These are phyloP conservation scores for Gisinianus flammeolus DNA, from an alignment of 2,888 invertebrate genomes.

Conservation along the genomic window DNA sequence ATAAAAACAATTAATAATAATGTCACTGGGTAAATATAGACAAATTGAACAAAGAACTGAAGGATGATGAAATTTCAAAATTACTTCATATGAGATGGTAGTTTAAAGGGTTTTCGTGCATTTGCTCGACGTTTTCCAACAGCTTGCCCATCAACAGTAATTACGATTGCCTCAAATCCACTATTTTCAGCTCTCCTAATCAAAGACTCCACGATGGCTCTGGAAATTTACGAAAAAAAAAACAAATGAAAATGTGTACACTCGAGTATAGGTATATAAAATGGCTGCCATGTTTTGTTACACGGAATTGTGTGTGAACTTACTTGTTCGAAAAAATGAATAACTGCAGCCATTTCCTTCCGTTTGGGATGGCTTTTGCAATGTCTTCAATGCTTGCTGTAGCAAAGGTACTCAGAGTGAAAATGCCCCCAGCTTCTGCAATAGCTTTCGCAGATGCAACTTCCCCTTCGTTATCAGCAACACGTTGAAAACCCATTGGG, in stretches of 20 bases:
- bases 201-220: slow-evolving; percentile 73
- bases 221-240: slow-evolving; percentile 57
- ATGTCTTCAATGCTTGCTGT: slow-evolving; percentile 90
- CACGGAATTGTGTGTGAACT: slow-evolving; percentile 32
- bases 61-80: not conserved
- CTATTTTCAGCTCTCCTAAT: slow-evolving; percentile 78
- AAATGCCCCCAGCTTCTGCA: slow-evolving; percentile 74
- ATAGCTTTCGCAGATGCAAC: slow-evolving; percentile 81
- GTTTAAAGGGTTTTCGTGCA: slow-evolving; percentile 45
- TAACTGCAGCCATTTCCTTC: slow-evolving; percentile 87
- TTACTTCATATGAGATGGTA: slow-evolving; percentile 50
- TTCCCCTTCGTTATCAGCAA: slow-evolving; percentile 91
- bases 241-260: not conserved
- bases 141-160: slow-evolving; percentile 87
- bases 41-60: not conserved
- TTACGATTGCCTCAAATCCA: slow-evolving; percentile 82
- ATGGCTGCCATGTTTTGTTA: too few species aligned
- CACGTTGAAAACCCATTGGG: slow-evolving; percentile 87
- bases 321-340: slow-evolving; percentile 86
- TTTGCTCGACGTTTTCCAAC: slow-evolving; percentile 73
- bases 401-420: slow-evolving; percentile 82
- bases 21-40: slow-evolving; percentile 29
- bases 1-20: too few species aligned
- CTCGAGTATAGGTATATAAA: too few species aligned
- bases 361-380: slow-evolving; percentile 76